phyloP scores from a whole-genome alignment of 2,113 vertebrate genomes.

The Tychaedon coryphoeus region DNA sequence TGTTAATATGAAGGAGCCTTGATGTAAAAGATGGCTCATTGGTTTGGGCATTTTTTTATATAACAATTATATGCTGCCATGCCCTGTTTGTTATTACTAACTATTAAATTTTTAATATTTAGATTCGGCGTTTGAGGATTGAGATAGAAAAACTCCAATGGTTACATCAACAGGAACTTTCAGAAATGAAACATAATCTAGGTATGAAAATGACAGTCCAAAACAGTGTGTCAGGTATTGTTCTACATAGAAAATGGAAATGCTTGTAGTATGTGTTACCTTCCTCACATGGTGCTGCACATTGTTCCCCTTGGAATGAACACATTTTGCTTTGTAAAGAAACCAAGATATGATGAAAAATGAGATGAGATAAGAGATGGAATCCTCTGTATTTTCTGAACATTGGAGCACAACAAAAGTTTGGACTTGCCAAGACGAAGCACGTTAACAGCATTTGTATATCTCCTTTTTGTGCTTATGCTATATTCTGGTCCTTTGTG shows the following conservation, averaged over 20 bases:
- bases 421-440: not conserved
- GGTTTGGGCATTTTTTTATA: not conserved
- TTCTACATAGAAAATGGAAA: not conserved
- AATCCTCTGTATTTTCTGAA: not conserved
- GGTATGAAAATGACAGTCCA: conserved; percentile 71
- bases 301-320: not conserved
- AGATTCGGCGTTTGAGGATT: conserved; percentile 95
- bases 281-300: not conserved
- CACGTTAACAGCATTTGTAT: not conserved
- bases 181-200: conserved; percentile 97
- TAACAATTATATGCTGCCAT: not conserved
- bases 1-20: not conserved
- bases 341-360: not conserved
- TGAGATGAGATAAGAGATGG: not conserved
- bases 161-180: conserved; percentile 95
- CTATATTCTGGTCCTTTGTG: not conserved
- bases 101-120: not conserved
- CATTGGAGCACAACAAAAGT: not conserved
- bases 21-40: not conserved
- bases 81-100: not conserved
- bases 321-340: not conserved
- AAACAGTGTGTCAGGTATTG: not conserved
- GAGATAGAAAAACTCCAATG: conserved; percentile 98
- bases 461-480: not conserved
- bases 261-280: not conserved